These are phyloP conservation scores for Poecile montanus DNA, from an alignment of 2,797 vertebrate species.

Conservation along the genomic window DNA sequence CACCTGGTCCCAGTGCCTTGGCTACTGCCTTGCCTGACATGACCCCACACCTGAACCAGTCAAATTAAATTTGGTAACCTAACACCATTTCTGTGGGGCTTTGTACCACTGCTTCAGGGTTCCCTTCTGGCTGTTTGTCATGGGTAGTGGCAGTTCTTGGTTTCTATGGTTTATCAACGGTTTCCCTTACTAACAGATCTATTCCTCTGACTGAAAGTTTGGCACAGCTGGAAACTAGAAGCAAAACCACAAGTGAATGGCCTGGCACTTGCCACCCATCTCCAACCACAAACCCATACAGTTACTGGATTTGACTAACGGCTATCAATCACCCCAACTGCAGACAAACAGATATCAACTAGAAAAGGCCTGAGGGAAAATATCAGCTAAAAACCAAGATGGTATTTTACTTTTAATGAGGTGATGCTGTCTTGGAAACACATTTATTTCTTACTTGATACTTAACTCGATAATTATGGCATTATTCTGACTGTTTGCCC, in stretches of 20 bases:
- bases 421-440: not conserved
- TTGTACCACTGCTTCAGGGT: not conserved
- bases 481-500: not conserved
- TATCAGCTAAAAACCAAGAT: not conserved
- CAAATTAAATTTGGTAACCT: not conserved
- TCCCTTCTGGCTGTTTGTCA: slow-evolving; percentile 55
- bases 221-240: slow-evolving; percentile 78
- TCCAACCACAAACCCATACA: slow-evolving; percentile 81
- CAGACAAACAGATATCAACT: slow-evolving; percentile 57
- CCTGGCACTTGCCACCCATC: slow-evolving; percentile 75
- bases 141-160: slow-evolving; percentile 76
- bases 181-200: slow-evolving; percentile 78
- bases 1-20: fast-evolving
- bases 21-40: not conserved
- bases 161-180: slow-evolving; percentile 80
- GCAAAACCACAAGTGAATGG: slow-evolving; percentile 82
- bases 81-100: not conserved
- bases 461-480: not conserved
- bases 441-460: not conserved
- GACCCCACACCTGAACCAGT: not conserved
- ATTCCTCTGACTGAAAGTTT: slow-evolving; percentile 76
- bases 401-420: not conserved
- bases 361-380: slow-evolving; percentile 48
- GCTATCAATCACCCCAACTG: slow-evolving; percentile 79
- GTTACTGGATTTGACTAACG: slow-evolving; percentile 82